A percentile compares a stretch with the other conserved stretches of the same genome.
Conservation (phyloP, 23 tunicate species). For the Ciona savignyi region DNA sequence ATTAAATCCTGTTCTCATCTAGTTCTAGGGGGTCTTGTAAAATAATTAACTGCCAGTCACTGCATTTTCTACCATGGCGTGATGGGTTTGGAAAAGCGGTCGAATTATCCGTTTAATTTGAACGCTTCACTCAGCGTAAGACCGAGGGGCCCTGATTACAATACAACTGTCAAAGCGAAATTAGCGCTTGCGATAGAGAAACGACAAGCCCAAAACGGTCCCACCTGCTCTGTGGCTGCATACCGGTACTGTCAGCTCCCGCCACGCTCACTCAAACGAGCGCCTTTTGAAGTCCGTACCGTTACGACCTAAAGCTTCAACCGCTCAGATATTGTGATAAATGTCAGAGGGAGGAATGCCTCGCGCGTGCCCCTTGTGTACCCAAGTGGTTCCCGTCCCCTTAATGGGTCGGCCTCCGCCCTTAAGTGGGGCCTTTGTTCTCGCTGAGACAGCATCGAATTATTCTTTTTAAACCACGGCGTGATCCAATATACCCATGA, state of each 20-base stretch:
- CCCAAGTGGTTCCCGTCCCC: constrained; percentile 19
- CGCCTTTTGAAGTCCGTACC: constrained; percentile 31
- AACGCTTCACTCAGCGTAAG: background rate
- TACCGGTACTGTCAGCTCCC: constrained; percentile 17
- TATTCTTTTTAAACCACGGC: no score
- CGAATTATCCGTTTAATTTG: background rate
- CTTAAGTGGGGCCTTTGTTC: constrained; percentile 23
- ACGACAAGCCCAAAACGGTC: constrained; percentile 27
- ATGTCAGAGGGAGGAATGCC: constrained; percentile 20
- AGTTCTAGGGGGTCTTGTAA: no score
- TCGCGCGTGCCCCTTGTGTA: constrained; percentile 36
- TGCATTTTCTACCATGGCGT: background rate
- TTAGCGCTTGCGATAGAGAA: constrained; percentile 5
- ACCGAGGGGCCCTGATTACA: background rate
- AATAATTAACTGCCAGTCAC: background rate
- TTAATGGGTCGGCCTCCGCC: constrained; percentile 17
- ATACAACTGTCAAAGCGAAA: background rate
- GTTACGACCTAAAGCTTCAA: background rate
- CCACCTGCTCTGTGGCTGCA: constrained; percentile 38
- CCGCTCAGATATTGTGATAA: constrained; percentile 10
- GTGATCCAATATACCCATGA: background rate
- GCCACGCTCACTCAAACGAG: constrained; percentile 32
- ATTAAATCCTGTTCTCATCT: no score
- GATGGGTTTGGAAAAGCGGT: background rate
- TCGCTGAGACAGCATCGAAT: background rate